Percentiles rank a stretch among this genome's conserved stretches.
phyloP scores from a whole-genome alignment of 2,113 vertebrate species.

The Antigone vipio region DNA sequence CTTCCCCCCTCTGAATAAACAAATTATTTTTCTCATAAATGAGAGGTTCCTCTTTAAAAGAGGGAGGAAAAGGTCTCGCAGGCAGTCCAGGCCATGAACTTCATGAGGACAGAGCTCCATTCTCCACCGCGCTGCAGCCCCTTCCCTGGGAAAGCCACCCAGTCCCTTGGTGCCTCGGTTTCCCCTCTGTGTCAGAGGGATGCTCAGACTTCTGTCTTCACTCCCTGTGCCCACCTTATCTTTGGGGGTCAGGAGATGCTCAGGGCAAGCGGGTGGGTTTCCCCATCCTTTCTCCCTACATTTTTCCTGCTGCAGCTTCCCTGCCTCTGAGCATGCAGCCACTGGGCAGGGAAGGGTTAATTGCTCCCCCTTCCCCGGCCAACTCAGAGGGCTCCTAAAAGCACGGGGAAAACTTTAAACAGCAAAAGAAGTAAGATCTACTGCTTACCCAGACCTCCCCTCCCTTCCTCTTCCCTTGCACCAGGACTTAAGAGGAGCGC shows the following conservation, averaged over 20 bases:
- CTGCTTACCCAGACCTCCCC: neutral
- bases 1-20: neutral
- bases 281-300: neutral
- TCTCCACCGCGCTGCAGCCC: neutral
- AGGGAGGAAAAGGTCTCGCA: neutral
- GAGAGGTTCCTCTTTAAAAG: neutral
- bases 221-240: neutral
- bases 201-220: neutral
- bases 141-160: neutral
- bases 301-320: neutral
- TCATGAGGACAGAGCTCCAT: fast-evolving
- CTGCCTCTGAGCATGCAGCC: fast-evolving
- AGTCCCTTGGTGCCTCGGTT: neutral
- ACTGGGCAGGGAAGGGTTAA: neutral
- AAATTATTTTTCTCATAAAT: neutral
- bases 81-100: neutral
- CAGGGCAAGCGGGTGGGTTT: neutral
- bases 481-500: neutral
- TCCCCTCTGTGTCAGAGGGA: neutral
- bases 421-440: neutral
- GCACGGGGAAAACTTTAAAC: neutral
- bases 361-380: neutral
- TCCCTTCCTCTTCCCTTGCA: neutral
- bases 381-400: neutral
- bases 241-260: neutral